A percentile compares a stretch with the other conserved stretches of the same genome.
These are phyloP conservation scores for Carassius gibelio DNA, from an alignment of 2,113 vertebrate species.

Conservation along the genomic window DNA sequence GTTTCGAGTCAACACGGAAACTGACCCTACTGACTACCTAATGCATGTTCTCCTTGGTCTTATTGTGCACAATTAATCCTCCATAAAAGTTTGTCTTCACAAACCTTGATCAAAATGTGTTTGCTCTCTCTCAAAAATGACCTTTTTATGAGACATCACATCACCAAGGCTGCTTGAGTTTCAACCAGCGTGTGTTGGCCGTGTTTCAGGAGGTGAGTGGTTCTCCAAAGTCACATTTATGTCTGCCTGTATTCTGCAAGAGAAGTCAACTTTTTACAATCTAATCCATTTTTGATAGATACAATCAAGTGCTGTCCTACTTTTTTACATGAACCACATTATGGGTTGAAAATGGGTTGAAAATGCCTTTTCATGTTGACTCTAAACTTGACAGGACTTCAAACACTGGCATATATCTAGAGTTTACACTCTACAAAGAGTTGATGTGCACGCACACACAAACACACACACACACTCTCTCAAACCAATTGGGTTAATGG, in stretches of 20 bases:
- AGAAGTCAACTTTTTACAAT: neutral
- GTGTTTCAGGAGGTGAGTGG: neutral
- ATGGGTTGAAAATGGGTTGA: neutral
- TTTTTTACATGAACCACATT: neutral
- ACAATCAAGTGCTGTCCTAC: neutral
- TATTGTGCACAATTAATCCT: neutral
- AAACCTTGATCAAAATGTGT: neutral
- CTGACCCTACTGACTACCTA: neutral
- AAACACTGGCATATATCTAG: slow-evolving; percentile 18
- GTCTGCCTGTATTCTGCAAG: neutral
- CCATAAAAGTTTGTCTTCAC: no score
- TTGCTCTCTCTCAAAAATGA: neutral
- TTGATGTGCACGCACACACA: neutral
- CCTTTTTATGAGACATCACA: neutral
- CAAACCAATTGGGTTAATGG: slow-evolving; percentile 42
- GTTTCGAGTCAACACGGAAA: neutral
- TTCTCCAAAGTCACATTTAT: neutral
- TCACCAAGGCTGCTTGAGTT: neutral
- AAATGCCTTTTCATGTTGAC: slow-evolving; percentile 5
- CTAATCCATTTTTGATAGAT: neutral
- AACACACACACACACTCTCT: neutral
- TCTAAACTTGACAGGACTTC: slow-evolving; percentile 16
- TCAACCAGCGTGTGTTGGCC: neutral
- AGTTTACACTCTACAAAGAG: neutral
- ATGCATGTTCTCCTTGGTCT: neutral